Evolutionary conservation across 2,113 vertebrate species (phyloP).

Genomic region (Canis aureus): DNA sequence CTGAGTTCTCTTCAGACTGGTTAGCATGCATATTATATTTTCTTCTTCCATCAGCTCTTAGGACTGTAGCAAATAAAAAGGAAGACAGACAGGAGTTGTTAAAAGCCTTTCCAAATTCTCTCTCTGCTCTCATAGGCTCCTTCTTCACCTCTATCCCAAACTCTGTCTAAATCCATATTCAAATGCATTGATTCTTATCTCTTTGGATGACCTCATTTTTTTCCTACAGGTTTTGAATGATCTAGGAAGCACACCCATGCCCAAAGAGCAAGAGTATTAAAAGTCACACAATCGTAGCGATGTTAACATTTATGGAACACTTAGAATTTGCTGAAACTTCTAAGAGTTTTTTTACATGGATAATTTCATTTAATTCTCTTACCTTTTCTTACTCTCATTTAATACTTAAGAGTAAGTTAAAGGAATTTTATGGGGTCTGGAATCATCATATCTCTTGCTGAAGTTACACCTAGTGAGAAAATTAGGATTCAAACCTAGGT

Average conservation of each 20-base stretch:
- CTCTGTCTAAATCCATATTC: background rate
- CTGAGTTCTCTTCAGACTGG: background rate
- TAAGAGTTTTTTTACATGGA: constrained; percentile 8
- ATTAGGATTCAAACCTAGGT: background rate
- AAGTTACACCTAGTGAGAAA: background rate
- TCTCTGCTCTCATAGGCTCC: background rate
- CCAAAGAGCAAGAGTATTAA: background rate
- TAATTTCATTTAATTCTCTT: background rate
- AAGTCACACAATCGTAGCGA: background rate
- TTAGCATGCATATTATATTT: background rate
- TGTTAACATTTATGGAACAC: background rate
- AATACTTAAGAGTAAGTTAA: background rate
- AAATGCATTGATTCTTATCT: background rate
- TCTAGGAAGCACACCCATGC: background rate
- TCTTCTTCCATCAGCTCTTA: constrained; percentile 17
- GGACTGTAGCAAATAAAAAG: background rate
- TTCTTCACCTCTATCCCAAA: background rate
- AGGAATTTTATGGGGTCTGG: background rate
- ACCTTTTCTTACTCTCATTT: background rate
- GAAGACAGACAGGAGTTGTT: background rate
- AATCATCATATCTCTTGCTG: background rate
- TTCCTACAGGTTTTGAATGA: background rate
- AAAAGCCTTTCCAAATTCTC: background rate
- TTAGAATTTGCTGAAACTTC: constrained; percentile 25
- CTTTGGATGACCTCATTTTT: background rate